phyloP scores from a whole-genome alignment of 2,888 invertebrate genomes.

The Agonum fuliginosum region DNA sequence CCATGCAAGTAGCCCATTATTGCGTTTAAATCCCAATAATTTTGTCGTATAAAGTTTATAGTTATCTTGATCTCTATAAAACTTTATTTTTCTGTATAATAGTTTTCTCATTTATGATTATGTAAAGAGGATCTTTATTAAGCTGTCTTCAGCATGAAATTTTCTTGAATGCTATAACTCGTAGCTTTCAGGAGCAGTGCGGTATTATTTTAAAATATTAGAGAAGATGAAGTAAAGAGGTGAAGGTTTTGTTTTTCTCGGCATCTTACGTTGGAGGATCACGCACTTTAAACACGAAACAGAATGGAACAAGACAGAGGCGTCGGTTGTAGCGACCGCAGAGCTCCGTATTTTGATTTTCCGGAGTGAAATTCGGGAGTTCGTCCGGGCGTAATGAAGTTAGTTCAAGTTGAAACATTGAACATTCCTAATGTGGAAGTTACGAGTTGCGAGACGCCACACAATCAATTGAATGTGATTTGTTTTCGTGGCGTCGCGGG shows the following conservation, averaged over 20 bases:
- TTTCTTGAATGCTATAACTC: constrained; percentile 11
- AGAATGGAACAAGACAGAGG: not conserved
- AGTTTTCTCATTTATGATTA: not conserved
- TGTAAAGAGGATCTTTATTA: not conserved
- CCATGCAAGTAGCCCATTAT: no score
- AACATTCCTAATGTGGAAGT: constrained; percentile 56
- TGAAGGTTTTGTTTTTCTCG: not conserved
- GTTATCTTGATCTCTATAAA: no score
- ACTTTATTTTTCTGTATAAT: no score
- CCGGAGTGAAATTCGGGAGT: constrained; percentile 45
- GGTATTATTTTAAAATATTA: constrained; percentile 34
- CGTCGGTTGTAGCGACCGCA: constrained; percentile 20
- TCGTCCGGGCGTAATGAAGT: constrained; percentile 54
- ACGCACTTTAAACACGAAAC: constrained; percentile 1
- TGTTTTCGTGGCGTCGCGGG: constrained; percentile 35
- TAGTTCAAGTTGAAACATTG: constrained; percentile 56
- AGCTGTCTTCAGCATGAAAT: constrained; percentile 5
- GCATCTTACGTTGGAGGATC: not conserved
- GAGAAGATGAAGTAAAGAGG: not conserved
- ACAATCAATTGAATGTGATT: constrained; percentile 53
- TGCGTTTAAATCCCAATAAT: no score
- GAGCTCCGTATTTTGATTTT: constrained; percentile 44
- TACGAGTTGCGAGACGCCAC: constrained; percentile 52
- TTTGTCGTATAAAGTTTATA: no score
- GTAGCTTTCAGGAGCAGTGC: constrained; percentile 15